A percentile compares a stretch with the other conserved stretches of the same genome.
Evolutionary conservation across 2,888 invertebrate species (phyloP).

Genomic region (Monoplex corrugatus): DNA sequence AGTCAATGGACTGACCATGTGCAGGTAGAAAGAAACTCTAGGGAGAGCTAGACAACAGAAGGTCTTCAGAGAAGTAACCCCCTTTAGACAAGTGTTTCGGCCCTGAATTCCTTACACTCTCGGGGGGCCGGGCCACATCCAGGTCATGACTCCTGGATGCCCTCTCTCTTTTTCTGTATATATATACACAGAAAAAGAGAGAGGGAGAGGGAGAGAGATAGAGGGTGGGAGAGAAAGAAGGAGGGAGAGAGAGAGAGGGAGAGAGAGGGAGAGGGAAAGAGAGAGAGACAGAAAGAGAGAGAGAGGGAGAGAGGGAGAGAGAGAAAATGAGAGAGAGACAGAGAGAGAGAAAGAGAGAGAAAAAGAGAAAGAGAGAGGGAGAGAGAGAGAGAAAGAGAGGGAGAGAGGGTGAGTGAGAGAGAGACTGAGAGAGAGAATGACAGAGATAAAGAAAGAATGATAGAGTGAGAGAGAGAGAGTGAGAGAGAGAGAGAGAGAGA

Average conservation of each 20-base stretch:
- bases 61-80: no score
- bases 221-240: neutral
- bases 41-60: no score
- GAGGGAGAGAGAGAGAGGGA: neutral
- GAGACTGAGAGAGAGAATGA: neutral
- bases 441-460: neutral
- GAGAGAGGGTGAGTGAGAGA: neutral
- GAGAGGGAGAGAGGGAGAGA: neutral
- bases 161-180: no score
- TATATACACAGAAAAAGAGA: slow-evolving; percentile 18
- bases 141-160: no score
- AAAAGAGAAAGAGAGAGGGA: slow-evolving; percentile 17
- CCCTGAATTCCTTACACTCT: no score
- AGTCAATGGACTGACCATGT: no score
- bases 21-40: no score
- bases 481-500: no score
- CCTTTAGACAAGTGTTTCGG: no score
- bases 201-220: neutral
- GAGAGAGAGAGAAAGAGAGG: slow-evolving; percentile 17
- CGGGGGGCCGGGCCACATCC: no score
- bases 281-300: neutral
- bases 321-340: neutral
- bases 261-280: neutral
- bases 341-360: neutral
- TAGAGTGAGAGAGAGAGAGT: no score